Percentiles rank a stretch among this genome's conserved stretches.
These are phyloP conservation scores for Bacillus rossius DNA, from an alignment of 1,140 invertebrate genomes.

Conservation along the genomic window DNA sequence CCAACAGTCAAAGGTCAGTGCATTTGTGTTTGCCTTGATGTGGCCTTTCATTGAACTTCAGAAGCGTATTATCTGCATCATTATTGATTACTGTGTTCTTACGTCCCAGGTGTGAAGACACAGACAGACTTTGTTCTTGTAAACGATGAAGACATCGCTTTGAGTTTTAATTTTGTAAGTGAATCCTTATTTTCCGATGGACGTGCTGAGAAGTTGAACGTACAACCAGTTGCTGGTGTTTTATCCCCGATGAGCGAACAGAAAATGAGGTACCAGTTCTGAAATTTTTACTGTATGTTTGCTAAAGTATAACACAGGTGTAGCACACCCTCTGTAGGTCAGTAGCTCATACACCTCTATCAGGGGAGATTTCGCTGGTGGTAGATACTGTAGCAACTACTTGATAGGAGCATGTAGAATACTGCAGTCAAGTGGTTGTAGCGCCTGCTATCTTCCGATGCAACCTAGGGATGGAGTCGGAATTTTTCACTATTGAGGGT, in stretches of 20 bases:
- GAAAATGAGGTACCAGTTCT: constrained; percentile 25
- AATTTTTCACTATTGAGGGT: no score
- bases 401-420: no score
- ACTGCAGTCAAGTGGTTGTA: no score
- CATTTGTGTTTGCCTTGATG: no score
- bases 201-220: constrained; percentile 29
- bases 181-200: constrained; percentile 37
- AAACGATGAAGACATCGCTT: constrained; percentile 37
- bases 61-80: neutral
- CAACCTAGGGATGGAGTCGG: no score
- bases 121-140: constrained; percentile 26
- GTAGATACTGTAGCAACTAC: no score
- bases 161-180: constrained; percentile 34
- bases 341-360: no score
- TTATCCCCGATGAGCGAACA: constrained; percentile 30
- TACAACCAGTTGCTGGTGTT: constrained; percentile 37
- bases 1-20: constrained; percentile 31
- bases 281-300: constrained; percentile 7
- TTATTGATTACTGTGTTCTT: neutral
- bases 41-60: no score
- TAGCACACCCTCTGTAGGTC: no score
- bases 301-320: no score
- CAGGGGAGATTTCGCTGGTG: no score
- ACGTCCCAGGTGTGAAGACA: constrained; percentile 20
- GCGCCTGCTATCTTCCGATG: no score